Evolutionary conservation across 2,888 invertebrate genomes (phyloP).

Genomic region (Drosophila sordidula): DNA sequence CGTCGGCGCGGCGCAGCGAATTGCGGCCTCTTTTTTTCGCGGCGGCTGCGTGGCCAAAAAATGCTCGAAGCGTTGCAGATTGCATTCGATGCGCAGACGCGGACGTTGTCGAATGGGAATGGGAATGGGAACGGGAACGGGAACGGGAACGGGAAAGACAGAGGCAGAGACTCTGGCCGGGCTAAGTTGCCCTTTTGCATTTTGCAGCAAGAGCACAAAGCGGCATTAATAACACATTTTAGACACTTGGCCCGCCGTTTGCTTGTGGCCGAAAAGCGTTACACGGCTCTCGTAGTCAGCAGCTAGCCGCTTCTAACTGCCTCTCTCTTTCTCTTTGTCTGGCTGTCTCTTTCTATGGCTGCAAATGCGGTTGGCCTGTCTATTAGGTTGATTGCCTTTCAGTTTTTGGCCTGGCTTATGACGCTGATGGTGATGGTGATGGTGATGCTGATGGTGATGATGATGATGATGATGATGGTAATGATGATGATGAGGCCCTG

Average conservation of each 20-base stretch:
- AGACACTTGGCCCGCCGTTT: slow-evolving; percentile 62
- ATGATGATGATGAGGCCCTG: slow-evolving; percentile 48
- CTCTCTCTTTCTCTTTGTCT: background rate
- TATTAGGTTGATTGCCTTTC: slow-evolving; percentile 70
- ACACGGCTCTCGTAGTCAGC: slow-evolving; percentile 20
- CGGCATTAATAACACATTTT: slow-evolving; percentile 77
- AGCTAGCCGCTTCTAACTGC: slow-evolving; percentile 14
- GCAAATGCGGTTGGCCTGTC: slow-evolving; percentile 48
- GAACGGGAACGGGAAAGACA: background rate
- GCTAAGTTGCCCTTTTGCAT: slow-evolving; percentile 65
- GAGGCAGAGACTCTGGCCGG: background rate
- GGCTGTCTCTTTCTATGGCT: slow-evolving; percentile 14
- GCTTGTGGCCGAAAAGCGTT: slow-evolving; percentile 47
- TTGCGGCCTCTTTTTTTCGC: slow-evolving; percentile 53
- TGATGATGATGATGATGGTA: slow-evolving; percentile 22
- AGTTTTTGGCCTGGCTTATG: slow-evolving; percentile 42
- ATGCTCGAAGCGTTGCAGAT: slow-evolving; percentile 81
- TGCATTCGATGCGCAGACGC: slow-evolving; percentile 77
- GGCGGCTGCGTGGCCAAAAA: slow-evolving; percentile 57
- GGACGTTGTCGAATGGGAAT: slow-evolving; percentile 31
- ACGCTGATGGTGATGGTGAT: slow-evolving; percentile 37
- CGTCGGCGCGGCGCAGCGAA: slow-evolving; percentile 54
- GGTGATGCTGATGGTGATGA: slow-evolving; percentile 7
- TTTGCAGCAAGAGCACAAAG: slow-evolving; percentile 43
- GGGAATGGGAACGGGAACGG: background rate